Evolutionary conservation across 2,113 vertebrate genomes (phyloP), one percentile per base, ranked within the genome.

Genomic region (Callithrix jacchus): DNA sequence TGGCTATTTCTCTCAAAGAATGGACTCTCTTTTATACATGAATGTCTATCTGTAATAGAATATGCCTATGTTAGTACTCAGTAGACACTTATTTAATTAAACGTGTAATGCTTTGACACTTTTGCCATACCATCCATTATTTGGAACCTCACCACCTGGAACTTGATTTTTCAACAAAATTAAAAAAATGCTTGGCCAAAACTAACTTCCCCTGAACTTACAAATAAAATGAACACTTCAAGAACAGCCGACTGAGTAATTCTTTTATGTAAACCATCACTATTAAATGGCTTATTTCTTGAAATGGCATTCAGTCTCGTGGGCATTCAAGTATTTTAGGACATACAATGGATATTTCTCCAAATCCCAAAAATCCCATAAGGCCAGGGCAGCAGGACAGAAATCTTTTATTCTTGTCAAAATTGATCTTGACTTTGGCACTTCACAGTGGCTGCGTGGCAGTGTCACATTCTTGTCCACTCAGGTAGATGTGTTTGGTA

Each of bases 221-320:
- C 56, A 92, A 88, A 93, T 77, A 45, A 91, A 96, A 97, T 6
- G 58, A 91, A 61, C 94, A 61, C 91, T 92, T 96, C 35, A 20
- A 83, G 58, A 77, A 37, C 49, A 96, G 54, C 79, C 58, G 96
- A 45, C 23, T 18, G 27, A 92, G 73, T 89, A 79, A 85, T 95
- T 70, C 84, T 89, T 47, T 77, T 70, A 8, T 37, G 73, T 80
- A 84, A 93, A 40, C 42, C 40, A 20, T 87, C 17, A n/a, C 35
- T 94, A 27, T 79, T 82, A 92, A 95, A 86, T 79, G 84, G 61
- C 68, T 96, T 87, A 87, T 90, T 91, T 84, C 54, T 87, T 84
- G 68, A 87, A 96, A 54, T 87, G 68, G 40, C 76, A 42, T 93
- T 91, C 32, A 73, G 8, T 87, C 52, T 95, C 58, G 1, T 73